A percentile compares a stretch with the other conserved stretches of the same genome.
Conservation (phyloP, 2,113 vertebrate species). For the Catharus bicknelli region DNA sequence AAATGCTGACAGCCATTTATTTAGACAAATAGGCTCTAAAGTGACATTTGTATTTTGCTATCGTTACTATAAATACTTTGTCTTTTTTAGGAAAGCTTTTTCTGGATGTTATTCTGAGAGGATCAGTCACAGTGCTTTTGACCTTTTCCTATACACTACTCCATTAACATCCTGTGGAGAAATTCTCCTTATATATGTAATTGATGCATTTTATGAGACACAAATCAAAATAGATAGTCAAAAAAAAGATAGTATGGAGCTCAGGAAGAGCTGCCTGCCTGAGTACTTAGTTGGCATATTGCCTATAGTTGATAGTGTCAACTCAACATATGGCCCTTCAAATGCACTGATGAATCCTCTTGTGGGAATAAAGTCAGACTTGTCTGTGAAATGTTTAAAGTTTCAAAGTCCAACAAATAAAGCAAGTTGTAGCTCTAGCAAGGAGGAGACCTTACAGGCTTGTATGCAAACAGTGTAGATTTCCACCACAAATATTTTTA, state of each 20-base stretch:
- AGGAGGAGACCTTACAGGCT: neutral
- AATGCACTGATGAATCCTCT: slow-evolving; percentile 54
- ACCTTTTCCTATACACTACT: slow-evolving; percentile 45
- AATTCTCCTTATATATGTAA: slow-evolving; percentile 28
- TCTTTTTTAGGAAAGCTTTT: slow-evolving; percentile 53
- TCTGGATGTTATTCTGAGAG: slow-evolving; percentile 16
- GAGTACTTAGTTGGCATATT: slow-evolving; percentile 28
- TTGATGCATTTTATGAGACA: slow-evolving; percentile 55
- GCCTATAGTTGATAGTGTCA: slow-evolving; percentile 50
- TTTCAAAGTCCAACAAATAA: slow-evolving; percentile 37
- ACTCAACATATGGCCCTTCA: slow-evolving; percentile 34
- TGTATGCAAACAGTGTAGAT: neutral
- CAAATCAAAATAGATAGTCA: slow-evolving; percentile 59
- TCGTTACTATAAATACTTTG: neutral
- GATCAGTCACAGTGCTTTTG: slow-evolving; percentile 38
- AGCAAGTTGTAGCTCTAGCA: neutral
- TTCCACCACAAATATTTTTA: neutral
- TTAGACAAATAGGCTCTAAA: slow-evolving; percentile 32
- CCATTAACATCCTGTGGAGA: slow-evolving; percentile 48
- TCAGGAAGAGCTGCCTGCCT: slow-evolving; percentile 10
- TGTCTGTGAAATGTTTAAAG: slow-evolving; percentile 25
- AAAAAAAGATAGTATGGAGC: slow-evolving; percentile 36
- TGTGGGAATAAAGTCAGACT: slow-evolving; percentile 34
- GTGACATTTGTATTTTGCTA: slow-evolving; percentile 18
- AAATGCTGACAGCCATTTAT: slow-evolving; percentile 9